phyloP scores from a whole-genome alignment of 2,888 invertebrate species.

The Aphidius colemani region DNA sequence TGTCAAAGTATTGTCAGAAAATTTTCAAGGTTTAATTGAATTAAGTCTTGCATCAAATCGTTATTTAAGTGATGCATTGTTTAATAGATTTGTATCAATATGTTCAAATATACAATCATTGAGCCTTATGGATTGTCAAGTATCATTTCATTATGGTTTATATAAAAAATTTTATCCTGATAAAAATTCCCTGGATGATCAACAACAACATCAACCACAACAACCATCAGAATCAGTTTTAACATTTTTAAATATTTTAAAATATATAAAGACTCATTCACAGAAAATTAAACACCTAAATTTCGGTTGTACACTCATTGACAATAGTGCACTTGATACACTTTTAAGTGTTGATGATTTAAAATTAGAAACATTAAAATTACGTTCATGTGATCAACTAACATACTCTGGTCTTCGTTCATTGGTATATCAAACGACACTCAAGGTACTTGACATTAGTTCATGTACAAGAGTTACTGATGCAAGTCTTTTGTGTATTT shows the following conservation, averaged over 20 bases:
- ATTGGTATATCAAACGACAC: constrained; percentile 65
- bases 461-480: constrained; percentile 71
- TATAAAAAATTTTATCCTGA: constrained; percentile 71
- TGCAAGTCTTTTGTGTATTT: constrained; percentile 66
- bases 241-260: constrained; percentile 71
- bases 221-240: constrained; percentile 70
- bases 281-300: constrained; percentile 65
- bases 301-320: constrained; percentile 72
- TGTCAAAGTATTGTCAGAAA: constrained; percentile 58
- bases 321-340: constrained; percentile 66
- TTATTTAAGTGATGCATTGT: constrained; percentile 76
- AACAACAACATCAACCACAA: constrained; percentile 9
- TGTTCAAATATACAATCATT: constrained; percentile 67
- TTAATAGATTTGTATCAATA: constrained; percentile 68
- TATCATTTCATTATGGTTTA: constrained; percentile 73
- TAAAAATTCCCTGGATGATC: constrained; percentile 18
- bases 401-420: constrained; percentile 65
- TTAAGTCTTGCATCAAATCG: constrained; percentile 71
- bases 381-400: constrained; percentile 69
- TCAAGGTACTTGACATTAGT: constrained; percentile 69
- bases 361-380: constrained; percentile 62
- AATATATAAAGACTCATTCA: constrained; percentile 65
- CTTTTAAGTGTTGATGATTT: constrained; percentile 64
- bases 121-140: constrained; percentile 70
- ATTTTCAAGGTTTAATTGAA: constrained; percentile 63